Percentiles rank a stretch among this genome's conserved stretches.
Evolutionary conservation across 2,113 vertebrate species (phyloP).

Genomic region (Corythornis cristatus): DNA sequence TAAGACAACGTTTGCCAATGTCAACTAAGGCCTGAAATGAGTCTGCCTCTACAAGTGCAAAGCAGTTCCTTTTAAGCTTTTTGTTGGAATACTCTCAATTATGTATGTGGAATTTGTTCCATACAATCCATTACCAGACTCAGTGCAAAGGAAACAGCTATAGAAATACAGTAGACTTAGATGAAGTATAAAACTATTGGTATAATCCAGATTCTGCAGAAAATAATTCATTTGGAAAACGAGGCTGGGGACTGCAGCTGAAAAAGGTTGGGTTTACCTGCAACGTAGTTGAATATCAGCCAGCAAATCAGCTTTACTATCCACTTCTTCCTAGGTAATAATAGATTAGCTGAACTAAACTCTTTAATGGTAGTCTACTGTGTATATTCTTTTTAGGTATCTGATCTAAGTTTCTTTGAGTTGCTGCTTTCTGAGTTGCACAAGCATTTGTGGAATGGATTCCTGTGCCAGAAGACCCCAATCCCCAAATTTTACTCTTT

Average conservation of each 20-base stretch:
- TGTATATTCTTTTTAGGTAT: not conserved
- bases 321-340: not conserved
- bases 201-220: not conserved
- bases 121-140: not conserved
- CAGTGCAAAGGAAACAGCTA: not conserved
- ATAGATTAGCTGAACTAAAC: not conserved
- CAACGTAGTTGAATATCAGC: not conserved
- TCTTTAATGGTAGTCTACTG: not conserved
- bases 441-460: not conserved
- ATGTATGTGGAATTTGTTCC: not conserved
- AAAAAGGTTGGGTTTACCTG: not conserved
- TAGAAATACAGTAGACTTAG: not conserved
- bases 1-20: not conserved
- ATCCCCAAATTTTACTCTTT: not conserved
- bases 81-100: not conserved
- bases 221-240: not conserved
- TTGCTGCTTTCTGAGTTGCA: not conserved
- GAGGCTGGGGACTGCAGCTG: not conserved
- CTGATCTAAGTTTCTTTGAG: not conserved
- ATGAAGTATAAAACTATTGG: not conserved
- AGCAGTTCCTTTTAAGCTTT: not conserved
- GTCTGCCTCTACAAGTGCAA: not conserved
- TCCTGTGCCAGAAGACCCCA: not conserved
- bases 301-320: not conserved
- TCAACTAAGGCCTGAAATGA: not conserved